Base-by-base conservation (phyloP, 2,888 invertebrate genomes). In the Deroplatys truncata region DNA sequence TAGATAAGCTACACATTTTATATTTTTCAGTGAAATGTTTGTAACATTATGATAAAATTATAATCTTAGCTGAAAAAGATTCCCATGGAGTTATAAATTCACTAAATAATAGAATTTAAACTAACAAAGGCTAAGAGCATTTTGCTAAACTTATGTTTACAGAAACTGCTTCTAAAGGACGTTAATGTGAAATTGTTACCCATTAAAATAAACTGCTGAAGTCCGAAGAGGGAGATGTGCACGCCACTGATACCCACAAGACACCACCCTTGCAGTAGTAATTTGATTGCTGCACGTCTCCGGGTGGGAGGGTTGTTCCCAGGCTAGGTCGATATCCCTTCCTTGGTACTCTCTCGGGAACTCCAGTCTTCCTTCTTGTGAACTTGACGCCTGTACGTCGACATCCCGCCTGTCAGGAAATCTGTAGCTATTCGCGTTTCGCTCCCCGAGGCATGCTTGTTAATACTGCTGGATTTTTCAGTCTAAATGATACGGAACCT, bases 321-420 rank as follows among this genome's bases (percentile, higher is more conserved):
- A 84, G 84, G 28, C 82, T 82, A 86, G 86, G 86, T 86, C 86
- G 86, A 86, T 86, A 86, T 86, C 86, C 82, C 86, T 28, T 72
- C 72, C 72, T 25, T 72, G 56, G 56, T 72, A 72, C 56, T 72
- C 56, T 72, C 56, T 72, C 56, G 56, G 56, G 56, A 72, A 72
- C 56, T 72, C 56, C 56, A 20, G 16, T 25, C 20, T 72, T 72
- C 56, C 20, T 72, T 72, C 56, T 72, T 72, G 56, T 72, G 56
- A 72, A 72, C 56, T 72, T 72, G 56, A 72, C 56, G 56, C 56
- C 56, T 7, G 56, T 72, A 72, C 56, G 56, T 72, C 56, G 56
- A 72, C 56, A 72, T 72, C 56, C 25, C 56, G 56, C 56, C 25
- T 72, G 56, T 72, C 56, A 72, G 56, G 56, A 72, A 72, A 72